Conservation (phyloP, 2,888 invertebrate genomes). For the Keiferia lycopersicella region DNA sequence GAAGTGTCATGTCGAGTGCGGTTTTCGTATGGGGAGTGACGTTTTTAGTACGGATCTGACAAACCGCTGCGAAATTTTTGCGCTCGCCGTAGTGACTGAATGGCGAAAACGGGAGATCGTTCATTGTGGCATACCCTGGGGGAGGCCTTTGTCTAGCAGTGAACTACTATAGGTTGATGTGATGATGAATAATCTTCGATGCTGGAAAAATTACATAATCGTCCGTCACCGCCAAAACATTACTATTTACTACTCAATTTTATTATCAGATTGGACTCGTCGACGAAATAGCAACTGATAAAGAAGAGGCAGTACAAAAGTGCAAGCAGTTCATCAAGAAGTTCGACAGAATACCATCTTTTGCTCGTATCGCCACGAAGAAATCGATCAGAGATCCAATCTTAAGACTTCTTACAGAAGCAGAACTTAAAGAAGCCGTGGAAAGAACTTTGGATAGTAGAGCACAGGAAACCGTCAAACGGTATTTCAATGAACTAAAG, state of each 20-base stretch:
- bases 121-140: no score
- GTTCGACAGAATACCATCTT: constrained; percentile 84
- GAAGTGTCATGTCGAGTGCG: no score
- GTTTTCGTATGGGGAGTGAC: no score
- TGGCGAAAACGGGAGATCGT: no score
- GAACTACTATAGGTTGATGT: no score
- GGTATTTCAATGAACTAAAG: neutral
- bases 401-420: neutral
- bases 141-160: no score
- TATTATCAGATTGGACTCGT: constrained; percentile 84
- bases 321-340: constrained; percentile 84
- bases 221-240: no score
- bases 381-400: constrained; percentile 63
- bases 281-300: constrained; percentile 86
- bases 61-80: no score
- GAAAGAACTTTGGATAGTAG: neutral
- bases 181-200: no score
- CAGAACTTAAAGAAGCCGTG: neutral
- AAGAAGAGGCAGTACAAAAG: constrained; percentile 84
- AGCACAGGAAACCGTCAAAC: neutral
- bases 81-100: no score
- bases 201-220: no score
- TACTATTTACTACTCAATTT: neutral
- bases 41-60: no score
- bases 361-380: constrained; percentile 82